Evolutionary conservation across 2,113 vertebrate species (phyloP).

Genomic region (Cavia aperea): DNA sequence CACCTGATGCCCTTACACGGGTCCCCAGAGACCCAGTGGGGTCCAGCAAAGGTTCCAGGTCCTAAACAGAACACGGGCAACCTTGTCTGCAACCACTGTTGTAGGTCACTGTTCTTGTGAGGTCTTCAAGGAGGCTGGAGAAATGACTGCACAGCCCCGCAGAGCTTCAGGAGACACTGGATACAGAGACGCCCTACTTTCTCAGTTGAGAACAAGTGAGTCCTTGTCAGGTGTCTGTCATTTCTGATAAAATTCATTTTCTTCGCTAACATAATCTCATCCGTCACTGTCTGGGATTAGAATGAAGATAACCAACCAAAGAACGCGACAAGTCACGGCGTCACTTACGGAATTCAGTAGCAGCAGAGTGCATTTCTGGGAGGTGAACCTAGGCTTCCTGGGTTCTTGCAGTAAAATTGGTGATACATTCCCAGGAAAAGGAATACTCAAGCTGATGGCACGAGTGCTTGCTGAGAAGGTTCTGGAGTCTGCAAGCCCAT

Average conservation of each 20-base stretch:
- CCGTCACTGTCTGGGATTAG: not conserved
- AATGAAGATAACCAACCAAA: not conserved
- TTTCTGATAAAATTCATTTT: conserved; percentile 36
- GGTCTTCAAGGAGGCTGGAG: conserved; percentile 34
- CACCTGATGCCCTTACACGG: not conserved
- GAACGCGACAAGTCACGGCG: not conserved
- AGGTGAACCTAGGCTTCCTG: not conserved
- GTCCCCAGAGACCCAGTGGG: not conserved
- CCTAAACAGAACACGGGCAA: conserved; percentile 15
- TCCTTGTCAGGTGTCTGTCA: not conserved
- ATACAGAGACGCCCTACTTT: conserved; percentile 11
- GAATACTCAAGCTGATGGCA: not conserved
- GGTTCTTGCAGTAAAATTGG: not conserved
- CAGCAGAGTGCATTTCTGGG: not conserved
- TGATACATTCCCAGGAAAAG: not conserved
- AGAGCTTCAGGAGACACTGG: conserved; percentile 39
- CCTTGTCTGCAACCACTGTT: not conserved
- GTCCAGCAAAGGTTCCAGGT: not conserved
- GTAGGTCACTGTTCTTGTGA: conserved; percentile 31
- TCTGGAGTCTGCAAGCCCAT: not conserved
- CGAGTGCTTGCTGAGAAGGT: not conserved
- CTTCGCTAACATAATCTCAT: conserved; percentile 36
- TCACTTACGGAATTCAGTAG: not conserved
- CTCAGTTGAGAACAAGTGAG: not conserved
- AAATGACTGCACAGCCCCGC: conserved; percentile 30